Evolutionary conservation across 1,140 invertebrate genomes (phyloP).

Genomic region (Samia ricini): DNA sequence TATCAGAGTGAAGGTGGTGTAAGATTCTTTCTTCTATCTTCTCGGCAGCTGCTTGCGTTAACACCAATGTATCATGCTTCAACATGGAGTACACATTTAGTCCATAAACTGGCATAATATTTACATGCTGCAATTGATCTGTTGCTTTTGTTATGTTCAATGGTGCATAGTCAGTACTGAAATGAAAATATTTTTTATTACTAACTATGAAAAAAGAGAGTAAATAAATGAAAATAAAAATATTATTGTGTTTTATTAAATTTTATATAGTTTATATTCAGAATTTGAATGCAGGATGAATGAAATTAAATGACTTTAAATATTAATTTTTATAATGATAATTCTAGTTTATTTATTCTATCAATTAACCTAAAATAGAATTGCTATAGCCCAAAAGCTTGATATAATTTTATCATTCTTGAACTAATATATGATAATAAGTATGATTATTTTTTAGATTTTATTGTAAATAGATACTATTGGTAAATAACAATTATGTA

Average conservation of each 20-base stretch:
- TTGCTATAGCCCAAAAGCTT: too few relatives aligned
- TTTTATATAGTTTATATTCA: too few relatives aligned
- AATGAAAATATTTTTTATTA: conserved; percentile 54
- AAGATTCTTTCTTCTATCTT: conserved; percentile 92
- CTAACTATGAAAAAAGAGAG: background rate
- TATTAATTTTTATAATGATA: too few relatives aligned
- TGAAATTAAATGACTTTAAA: too few relatives aligned
- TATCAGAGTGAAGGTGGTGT: conserved; percentile 85
- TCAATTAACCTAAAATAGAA: too few relatives aligned
- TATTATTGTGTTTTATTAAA: conserved; percentile 1
- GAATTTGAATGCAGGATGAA: too few relatives aligned
- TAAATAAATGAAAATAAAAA: background rate
- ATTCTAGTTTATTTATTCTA: too few relatives aligned
- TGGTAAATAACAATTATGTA: too few relatives aligned
- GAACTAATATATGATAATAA: too few relatives aligned
- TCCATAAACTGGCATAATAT: conserved; percentile 97
- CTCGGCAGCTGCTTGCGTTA: conserved; percentile 91
- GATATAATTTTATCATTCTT: too few relatives aligned
- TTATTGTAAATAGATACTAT: too few relatives aligned
- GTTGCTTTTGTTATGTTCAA: conserved; percentile 90
- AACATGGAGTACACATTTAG: conserved; percentile 94
- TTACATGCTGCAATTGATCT: conserved; percentile 87
- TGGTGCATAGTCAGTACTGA: conserved; percentile 90
- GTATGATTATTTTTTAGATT: too few relatives aligned
- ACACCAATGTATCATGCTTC: conserved; percentile 95